phyloP scores from a whole-genome alignment of 2,113 vertebrate genomes.

The Morone chrysops region DNA sequence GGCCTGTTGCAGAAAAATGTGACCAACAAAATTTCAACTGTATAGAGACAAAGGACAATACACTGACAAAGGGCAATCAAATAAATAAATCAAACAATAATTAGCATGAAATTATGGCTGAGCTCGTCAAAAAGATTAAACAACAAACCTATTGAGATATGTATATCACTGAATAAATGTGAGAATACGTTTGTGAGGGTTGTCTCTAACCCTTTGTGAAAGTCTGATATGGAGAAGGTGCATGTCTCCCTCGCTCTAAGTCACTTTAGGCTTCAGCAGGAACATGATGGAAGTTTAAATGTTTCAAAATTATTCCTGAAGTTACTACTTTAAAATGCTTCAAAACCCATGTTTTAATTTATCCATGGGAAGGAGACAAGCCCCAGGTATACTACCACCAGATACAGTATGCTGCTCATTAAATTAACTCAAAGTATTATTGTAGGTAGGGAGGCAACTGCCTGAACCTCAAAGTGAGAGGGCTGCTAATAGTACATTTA shows the following conservation, averaged over 20 bases:
- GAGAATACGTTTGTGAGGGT: background rate
- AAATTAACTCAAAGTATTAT: background rate
- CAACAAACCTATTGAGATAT: background rate
- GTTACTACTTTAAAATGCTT: background rate
- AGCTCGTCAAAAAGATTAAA: background rate
- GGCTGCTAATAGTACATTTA: background rate
- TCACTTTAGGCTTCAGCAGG: background rate
- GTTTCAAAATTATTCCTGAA: constrained; percentile 10
- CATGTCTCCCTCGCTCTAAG: background rate
- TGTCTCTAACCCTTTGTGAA: constrained; percentile 3
- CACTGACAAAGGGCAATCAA: background rate
- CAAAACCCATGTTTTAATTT: background rate
- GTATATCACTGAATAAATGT: background rate
- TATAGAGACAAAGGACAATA: background rate
- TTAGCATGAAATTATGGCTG: background rate
- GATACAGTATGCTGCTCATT: background rate
- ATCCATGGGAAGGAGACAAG: background rate
- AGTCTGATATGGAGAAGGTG: too few relatives aligned
- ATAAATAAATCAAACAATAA: background rate
- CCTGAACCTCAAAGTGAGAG: background rate
- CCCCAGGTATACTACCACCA: background rate
- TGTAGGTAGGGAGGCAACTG: background rate
- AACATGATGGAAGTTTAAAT: background rate
- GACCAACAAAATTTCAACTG: background rate
- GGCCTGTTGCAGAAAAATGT: background rate